Percentiles rank a stretch among this genome's conserved stretches.
Evolutionary conservation across 2,797 vertebrate genomes (phyloP).

Genomic region (Parambassis ranga): DNA sequence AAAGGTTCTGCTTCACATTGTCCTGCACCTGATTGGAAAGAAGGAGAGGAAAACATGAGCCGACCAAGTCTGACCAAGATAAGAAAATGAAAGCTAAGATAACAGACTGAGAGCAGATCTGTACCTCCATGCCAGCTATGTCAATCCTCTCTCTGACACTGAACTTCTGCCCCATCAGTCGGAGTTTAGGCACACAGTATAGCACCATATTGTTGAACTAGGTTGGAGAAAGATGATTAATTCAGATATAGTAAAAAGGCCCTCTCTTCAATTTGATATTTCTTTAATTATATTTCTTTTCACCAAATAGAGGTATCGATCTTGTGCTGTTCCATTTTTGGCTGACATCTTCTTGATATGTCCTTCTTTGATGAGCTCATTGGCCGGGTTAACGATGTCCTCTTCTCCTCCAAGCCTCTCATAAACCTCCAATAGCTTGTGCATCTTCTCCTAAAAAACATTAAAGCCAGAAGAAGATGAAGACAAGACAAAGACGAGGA

Average conservation of each 20-base stretch:
- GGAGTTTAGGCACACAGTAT: constrained; percentile 95
- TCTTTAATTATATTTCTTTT: constrained; percentile 49
- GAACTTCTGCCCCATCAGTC: constrained; percentile 97
- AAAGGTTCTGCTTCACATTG: constrained; percentile 86
- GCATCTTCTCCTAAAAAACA: constrained; percentile 91
- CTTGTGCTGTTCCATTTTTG: constrained; percentile 94
- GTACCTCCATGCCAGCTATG: constrained; percentile 94
- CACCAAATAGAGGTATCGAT: constrained; percentile 96
- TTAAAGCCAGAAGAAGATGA: neutral
- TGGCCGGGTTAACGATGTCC: constrained; percentile 97
- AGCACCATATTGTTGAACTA: constrained; percentile 98
- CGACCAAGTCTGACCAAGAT: too few species aligned
- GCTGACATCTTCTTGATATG: constrained; percentile 97
- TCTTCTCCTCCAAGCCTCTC: constrained; percentile 94
- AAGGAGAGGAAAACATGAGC: neutral
- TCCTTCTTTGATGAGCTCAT: constrained; percentile 97
- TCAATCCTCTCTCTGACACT: constrained; percentile 95
- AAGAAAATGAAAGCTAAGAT: neutral
- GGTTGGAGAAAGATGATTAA: constrained; percentile 3
- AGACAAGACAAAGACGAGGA: neutral
- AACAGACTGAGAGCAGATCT: neutral
- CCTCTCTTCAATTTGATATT: neutral
- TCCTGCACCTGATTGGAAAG: constrained; percentile 88
- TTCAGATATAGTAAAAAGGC: neutral
- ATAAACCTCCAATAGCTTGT: constrained; percentile 95